Conservation (phyloP, 2,113 vertebrate species). For the Megaleporinus macrocephalus region DNA sequence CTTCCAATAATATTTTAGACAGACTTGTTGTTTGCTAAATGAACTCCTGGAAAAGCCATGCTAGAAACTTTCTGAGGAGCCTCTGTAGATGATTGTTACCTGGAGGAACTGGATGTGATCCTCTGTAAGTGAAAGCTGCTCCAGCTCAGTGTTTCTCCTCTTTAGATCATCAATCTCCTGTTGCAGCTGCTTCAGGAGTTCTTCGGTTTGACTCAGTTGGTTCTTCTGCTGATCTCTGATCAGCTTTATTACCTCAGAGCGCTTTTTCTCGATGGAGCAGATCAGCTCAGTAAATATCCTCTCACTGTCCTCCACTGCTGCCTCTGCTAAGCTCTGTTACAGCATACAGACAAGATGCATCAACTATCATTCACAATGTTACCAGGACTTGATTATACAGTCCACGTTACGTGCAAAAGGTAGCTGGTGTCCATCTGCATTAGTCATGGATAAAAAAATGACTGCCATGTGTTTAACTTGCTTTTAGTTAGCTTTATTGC, state of each 20-base stretch:
- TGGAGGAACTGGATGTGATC: constrained; percentile 4
- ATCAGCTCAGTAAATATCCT: constrained; percentile 32
- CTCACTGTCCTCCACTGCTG: constrained; percentile 9
- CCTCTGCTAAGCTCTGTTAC: background rate
- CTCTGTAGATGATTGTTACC: too few relatives aligned
- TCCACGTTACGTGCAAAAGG: too few relatives aligned
- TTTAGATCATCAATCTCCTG: constrained; percentile 47
- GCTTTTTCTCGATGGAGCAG: constrained; percentile 33
- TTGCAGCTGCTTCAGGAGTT: background rate
- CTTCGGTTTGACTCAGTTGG: background rate
- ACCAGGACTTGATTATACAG: too few relatives aligned
- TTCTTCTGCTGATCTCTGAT: constrained; percentile 35
- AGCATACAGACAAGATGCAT: background rate
- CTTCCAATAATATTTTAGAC: too few relatives aligned
- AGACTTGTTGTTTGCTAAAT: too few relatives aligned
- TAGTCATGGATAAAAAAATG: too few relatives aligned
- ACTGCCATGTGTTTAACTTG: too few relatives aligned
- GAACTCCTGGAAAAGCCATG: too few relatives aligned
- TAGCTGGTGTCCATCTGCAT: too few relatives aligned
- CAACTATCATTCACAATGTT: too few relatives aligned
- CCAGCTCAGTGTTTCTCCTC: constrained; percentile 35
- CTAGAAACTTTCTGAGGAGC: too few relatives aligned
- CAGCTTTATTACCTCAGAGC: constrained; percentile 27
- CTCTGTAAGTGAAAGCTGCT: constrained; percentile 40
- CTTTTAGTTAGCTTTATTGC: too few relatives aligned